These are phyloP conservation scores for Cephus cinctus DNA, from an alignment of 1,140 invertebrate genomes.

Conservation along the genomic window DNA sequence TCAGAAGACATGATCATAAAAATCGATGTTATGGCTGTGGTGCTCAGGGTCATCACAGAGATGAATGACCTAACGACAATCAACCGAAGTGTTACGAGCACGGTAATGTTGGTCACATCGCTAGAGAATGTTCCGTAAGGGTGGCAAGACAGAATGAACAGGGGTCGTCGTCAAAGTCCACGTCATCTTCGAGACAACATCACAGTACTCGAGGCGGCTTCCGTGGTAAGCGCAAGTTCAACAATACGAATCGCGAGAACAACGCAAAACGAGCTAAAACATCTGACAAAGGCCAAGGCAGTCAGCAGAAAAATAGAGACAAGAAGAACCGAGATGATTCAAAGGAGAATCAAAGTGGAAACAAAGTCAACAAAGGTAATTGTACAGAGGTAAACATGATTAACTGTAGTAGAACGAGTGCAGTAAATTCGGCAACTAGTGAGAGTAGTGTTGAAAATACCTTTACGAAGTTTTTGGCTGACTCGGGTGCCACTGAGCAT, in stretches of 20 bases:
- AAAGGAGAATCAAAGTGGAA: conserved; percentile 10
- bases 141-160: not conserved
- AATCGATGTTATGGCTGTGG: conserved; percentile 10
- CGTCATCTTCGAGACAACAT: conserved; percentile 8
- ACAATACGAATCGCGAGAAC: conserved; percentile 1
- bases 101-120: conserved; percentile 6
- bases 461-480: no score
- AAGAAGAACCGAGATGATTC: conserved; percentile 12
- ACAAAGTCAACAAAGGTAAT: conserved; percentile 5
- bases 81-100: conserved; percentile 12
- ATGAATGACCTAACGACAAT: conserved; percentile 9
- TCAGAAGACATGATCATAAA: conserved; percentile 10
- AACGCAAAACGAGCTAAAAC: conserved; percentile 4
- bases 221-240: no score
- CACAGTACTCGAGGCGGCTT: no score
- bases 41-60: conserved; percentile 8
- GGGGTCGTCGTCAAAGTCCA: conserved; percentile 10
- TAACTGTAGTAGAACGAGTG: conserved; percentile 1
- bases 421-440: not conserved
- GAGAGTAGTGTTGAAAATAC: not conserved
- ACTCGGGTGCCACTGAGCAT: no score
- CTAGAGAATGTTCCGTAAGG: conserved; percentile 3
- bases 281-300: conserved; percentile 6
- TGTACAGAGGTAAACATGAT: conserved; percentile 4
- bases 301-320: conserved; percentile 10